A percentile compares a stretch with the other conserved stretches of the same genome.
phyloP scores from a whole-genome alignment of 2,113 vertebrate genomes.

The Monarcha castaneiventris region DNA sequence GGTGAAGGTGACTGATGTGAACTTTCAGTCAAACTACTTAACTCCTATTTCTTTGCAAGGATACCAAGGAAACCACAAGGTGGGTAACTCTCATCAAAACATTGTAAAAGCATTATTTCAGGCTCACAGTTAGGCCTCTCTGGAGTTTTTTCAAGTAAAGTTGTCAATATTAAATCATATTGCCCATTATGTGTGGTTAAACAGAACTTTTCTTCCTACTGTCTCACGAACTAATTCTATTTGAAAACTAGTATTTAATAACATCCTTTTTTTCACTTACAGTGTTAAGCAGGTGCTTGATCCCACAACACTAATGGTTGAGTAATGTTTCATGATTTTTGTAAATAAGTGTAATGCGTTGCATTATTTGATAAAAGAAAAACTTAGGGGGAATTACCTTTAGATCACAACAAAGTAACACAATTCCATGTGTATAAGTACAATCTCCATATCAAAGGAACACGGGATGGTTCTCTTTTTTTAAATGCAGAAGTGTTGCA shows the following conservation, averaged over 20 bases:
- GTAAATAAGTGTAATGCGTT: not conserved
- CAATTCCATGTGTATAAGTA: not conserved
- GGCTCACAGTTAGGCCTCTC: not conserved
- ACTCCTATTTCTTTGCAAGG: slow-evolving; percentile 72
- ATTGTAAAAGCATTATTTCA: not conserved
- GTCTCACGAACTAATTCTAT: not conserved
- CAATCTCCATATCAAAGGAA: not conserved
- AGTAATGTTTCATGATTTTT: not conserved
- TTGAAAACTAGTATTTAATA: not conserved
- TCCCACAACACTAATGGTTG: not conserved
- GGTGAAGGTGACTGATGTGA: slow-evolving; percentile 80
- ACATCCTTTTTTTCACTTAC: not conserved
- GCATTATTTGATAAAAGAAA: not conserved
- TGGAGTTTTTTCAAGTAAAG: not conserved
- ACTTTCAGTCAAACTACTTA: slow-evolving; percentile 71
- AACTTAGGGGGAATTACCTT: not conserved
- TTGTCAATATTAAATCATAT: not conserved
- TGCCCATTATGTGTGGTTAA: not conserved
- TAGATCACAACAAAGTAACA: not conserved
- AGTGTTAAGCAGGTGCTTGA: not conserved
- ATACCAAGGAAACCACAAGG: slow-evolving; percentile 71
- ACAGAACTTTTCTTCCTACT: not conserved
- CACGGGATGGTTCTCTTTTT: not conserved
- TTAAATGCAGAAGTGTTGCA: not conserved
- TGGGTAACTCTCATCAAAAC: slow-evolving; percentile 34